Conservation (phyloP, 2,113 vertebrate genomes). For the Labeo catla region DNA sequence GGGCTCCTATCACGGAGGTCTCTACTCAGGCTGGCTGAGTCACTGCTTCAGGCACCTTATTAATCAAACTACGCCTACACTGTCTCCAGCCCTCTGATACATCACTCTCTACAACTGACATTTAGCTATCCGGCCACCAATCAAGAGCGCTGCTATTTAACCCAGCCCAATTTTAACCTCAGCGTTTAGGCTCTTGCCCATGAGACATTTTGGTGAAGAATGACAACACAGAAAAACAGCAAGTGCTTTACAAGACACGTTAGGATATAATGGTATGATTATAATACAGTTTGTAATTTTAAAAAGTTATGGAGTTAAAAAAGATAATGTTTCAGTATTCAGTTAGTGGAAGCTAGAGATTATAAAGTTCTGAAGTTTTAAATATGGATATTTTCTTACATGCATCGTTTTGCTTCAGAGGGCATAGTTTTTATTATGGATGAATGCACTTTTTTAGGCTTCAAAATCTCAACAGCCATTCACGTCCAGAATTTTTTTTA, state of each 20-base stretch:
- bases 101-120: slow-evolving; percentile 31
- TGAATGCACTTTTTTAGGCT: no score
- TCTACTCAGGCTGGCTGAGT: neutral
- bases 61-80: slow-evolving; percentile 29
- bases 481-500: no score
- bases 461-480: no score
- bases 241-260: neutral
- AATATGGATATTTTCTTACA: no score
- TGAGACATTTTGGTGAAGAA: neutral
- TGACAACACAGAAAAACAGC: neutral
- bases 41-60: slow-evolving; percentile 26
- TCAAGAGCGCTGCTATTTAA: slow-evolving; percentile 13
- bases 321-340: neutral
- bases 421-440: no score
- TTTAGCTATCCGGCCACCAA: slow-evolving; percentile 38
- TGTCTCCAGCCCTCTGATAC: slow-evolving; percentile 12
- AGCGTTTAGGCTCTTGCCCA: neutral
- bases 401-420: no score
- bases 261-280: neutral
- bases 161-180: slow-evolving; percentile 25
- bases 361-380: no score
- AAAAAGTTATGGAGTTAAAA: neutral
- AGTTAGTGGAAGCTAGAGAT: no score
- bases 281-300: neutral
- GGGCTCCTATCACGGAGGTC: neutral